Percentiles rank a stretch among this genome's conserved stretches.
Evolutionary conservation across 2,113 vertebrate species (phyloP).

Genomic region (Poeciliopsis turrubarensis): DNA sequence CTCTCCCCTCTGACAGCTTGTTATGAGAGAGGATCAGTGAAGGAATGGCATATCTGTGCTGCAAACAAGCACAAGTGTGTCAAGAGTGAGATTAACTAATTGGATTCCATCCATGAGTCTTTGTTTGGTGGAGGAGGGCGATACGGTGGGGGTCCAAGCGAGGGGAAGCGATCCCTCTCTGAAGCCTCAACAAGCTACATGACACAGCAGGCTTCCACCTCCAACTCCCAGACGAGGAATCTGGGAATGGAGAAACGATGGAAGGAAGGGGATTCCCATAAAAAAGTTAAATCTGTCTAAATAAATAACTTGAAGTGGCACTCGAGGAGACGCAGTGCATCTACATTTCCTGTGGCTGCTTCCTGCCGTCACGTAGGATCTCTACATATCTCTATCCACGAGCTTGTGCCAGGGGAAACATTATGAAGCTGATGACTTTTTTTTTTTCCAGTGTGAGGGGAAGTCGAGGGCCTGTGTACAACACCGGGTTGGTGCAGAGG

Average conservation of each 20-base stretch:
- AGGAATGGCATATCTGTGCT: constrained; percentile 77
- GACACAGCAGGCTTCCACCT: constrained; percentile 60
- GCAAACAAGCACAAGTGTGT: constrained; percentile 69
- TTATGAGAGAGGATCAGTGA: constrained; percentile 86
- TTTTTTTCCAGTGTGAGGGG: constrained; percentile 12
- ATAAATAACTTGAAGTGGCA: constrained; percentile 79
- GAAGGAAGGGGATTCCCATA: constrained; percentile 65
- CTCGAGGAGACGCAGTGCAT: constrained; percentile 62
- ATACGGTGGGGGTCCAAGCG: constrained; percentile 9
- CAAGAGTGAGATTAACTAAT: constrained; percentile 84
- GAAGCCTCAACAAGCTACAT: constrained; percentile 62
- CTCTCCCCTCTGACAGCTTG: constrained; percentile 78
- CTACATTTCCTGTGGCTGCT: constrained; percentile 73
- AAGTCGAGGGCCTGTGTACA: constrained; percentile 38
- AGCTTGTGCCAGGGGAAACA: constrained; percentile 51
- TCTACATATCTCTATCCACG: constrained; percentile 64
- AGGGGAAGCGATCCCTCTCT: constrained; percentile 63
- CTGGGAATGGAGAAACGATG: constrained; percentile 48
- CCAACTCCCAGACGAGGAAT: constrained; percentile 35
- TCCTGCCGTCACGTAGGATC: constrained; percentile 66
- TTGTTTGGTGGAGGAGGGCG: constrained; percentile 45
- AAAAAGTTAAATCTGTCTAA: constrained; percentile 57
- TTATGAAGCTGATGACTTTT: constrained; percentile 38
- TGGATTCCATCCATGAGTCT: constrained; percentile 76
- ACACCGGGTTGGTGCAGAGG: constrained; percentile 49